phyloP scores from a whole-genome alignment of 2,797 vertebrate genomes.

The Malacoraja senta region DNA sequence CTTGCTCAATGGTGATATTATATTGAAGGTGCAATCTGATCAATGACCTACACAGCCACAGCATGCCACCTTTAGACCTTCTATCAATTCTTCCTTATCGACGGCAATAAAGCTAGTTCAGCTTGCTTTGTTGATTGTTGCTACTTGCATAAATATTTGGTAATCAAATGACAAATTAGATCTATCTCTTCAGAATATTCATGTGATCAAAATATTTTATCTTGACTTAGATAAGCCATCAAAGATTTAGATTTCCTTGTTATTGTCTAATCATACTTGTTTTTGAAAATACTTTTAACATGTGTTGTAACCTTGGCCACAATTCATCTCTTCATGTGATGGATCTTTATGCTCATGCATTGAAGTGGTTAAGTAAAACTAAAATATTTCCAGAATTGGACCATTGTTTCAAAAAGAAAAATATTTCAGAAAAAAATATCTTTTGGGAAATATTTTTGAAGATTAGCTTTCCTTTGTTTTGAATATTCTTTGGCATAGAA shows the following conservation, averaged over 20 bases:
- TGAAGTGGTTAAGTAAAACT: not conserved
- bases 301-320: not conserved
- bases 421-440: not conserved
- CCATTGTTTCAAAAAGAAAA: not conserved
- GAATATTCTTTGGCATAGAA: not conserved
- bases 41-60: not conserved
- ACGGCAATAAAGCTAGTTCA: not conserved
- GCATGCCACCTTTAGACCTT: not conserved
- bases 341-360: not conserved
- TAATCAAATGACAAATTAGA: not conserved
- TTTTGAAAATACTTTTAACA: constrained; percentile 2
- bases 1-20: not conserved
- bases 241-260: not conserved
- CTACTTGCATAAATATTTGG: not conserved
- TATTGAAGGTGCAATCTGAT: not conserved
- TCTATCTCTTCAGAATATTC: not conserved
- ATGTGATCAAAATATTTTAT: not conserved
- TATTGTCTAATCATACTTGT: not conserved
- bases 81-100: not conserved
- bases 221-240: not conserved
- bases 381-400: not conserved
- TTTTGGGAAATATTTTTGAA: not conserved
- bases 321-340: not conserved
- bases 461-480: not conserved
- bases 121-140: not conserved